Evolutionary conservation across 2,888 invertebrate species (phyloP).

Genomic region (Hermaeophaga mercurialis): DNA sequence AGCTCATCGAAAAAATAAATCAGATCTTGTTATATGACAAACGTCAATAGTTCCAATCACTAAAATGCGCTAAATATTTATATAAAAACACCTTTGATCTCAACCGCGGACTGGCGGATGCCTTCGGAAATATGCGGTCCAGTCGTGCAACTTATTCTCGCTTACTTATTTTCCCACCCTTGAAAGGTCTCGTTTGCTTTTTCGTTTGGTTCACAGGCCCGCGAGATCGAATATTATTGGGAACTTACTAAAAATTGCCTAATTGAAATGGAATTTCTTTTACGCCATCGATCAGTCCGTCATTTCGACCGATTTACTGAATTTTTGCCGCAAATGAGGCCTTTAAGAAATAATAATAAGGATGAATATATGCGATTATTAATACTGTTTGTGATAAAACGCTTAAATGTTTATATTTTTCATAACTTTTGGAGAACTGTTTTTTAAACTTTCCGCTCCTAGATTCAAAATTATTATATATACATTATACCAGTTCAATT

Average conservation of each 20-base stretch:
- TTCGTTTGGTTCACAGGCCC: slow-evolving; percentile 24
- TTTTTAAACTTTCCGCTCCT: too few relatives aligned
- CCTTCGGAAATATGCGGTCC: slow-evolving; percentile 39
- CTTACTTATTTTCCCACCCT: slow-evolving; percentile 42
- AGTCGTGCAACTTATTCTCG: slow-evolving; percentile 30
- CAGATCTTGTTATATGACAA: slow-evolving; percentile 46
- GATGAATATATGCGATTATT: too few relatives aligned
- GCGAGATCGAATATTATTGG: slow-evolving; percentile 36
- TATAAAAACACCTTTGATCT: slow-evolving; percentile 45
- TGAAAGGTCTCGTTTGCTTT: slow-evolving; percentile 29
- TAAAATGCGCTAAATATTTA: slow-evolving; percentile 45
- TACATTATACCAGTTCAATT: too few relatives aligned
- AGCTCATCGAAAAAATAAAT: slow-evolving; percentile 39
- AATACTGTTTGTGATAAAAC: too few relatives aligned
- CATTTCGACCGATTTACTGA: too few relatives aligned
- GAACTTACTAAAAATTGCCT: slow-evolving; percentile 36
- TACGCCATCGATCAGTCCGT: too few relatives aligned
- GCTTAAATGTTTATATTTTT: too few relatives aligned
- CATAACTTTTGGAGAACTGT: too few relatives aligned
- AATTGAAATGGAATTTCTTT: slow-evolving; percentile 36
- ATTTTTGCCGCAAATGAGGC: too few relatives aligned
- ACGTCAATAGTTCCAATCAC: slow-evolving; percentile 45
- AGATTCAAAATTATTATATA: too few relatives aligned
- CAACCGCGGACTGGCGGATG: slow-evolving; percentile 33
- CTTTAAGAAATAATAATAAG: too few relatives aligned